A percentile compares a stretch with the other conserved stretches of the same genome.
Conservation (phyloP, 2,113 vertebrate genomes). For the human region GRCh38 chr1:154569001-154569500, state of each 20-base stretch:
- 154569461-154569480: slow-evolving; percentile 91
- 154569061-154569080: too few relatives aligned
- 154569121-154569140: neutral
- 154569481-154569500: slow-evolving; percentile 94
- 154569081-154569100: neutral
- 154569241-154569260: neutral
- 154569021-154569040: too few relatives aligned
- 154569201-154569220: neutral
- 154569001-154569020: too few relatives aligned
- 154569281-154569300: neutral
- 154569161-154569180: neutral
- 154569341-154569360: neutral
- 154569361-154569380: neutral
- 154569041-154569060: too few relatives aligned
- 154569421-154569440: neutral
- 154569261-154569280: neutral
- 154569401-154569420: neutral
- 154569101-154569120: neutral
- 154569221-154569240: neutral
- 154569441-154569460: slow-evolving; percentile 59
- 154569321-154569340: neutral
- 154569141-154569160: neutral
- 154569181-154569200: neutral
- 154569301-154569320: too few relatives aligned
- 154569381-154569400: neutral